phyloP scores from a whole-genome alignment of 2,888 invertebrate genomes.

The Volucella bombylans region DNA sequence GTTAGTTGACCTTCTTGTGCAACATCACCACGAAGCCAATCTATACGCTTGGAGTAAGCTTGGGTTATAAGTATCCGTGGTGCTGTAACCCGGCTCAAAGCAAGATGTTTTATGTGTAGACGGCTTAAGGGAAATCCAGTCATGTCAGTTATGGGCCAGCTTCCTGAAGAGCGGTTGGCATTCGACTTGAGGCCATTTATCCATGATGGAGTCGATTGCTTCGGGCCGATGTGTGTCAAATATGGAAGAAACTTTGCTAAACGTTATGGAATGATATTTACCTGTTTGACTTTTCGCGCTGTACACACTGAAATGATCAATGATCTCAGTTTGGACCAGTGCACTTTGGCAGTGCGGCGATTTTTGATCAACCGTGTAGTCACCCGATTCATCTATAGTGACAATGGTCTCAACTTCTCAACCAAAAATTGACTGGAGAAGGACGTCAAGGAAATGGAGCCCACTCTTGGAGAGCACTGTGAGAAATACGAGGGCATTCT shows the following conservation, averaged over 20 bases:
- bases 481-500: constrained; percentile 4
- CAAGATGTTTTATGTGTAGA: constrained; percentile 10
- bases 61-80: constrained; percentile 20
- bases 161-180: neutral
- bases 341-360: neutral
- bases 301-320: constrained; percentile 24
- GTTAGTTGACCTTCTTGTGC: constrained; percentile 7
- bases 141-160: constrained; percentile 16
- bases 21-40: constrained; percentile 29
- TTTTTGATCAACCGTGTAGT: constrained; percentile 22
- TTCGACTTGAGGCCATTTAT: constrained; percentile 15
- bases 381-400: constrained; percentile 11
- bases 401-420: too few species aligned
- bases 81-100: neutral
- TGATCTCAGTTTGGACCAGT: constrained; percentile 27
- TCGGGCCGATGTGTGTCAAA: constrained; percentile 16
- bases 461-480: constrained; percentile 3
- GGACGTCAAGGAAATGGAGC: constrained; percentile 1
- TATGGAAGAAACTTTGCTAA: constrained; percentile 12
- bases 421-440: too few species aligned
- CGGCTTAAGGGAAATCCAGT: neutral
- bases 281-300: constrained; percentile 16
- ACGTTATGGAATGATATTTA: constrained; percentile 39
- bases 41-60: constrained; percentile 8
- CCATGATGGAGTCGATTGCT: constrained; percentile 23